A percentile compares a stretch with the other conserved stretches of the same genome.
Evolutionary conservation across 2,113 vertebrate genomes (phyloP).

Genomic region (Marcusenius ussheri): DNA sequence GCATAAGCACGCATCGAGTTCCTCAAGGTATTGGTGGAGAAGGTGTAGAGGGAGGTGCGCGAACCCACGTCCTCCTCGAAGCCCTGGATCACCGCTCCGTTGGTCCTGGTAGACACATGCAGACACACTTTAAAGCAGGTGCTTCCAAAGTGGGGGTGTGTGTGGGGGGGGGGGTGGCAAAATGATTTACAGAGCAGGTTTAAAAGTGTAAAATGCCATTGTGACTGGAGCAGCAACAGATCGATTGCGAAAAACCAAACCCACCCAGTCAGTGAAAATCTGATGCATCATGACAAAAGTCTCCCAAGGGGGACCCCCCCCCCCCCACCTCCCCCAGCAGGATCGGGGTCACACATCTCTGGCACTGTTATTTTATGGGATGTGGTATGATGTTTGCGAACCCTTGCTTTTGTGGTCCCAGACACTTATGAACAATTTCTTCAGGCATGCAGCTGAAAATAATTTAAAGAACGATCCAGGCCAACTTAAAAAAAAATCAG

Average conservation of each 20-base stretch:
- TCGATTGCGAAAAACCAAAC: background rate
- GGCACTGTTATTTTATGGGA: too few species aligned
- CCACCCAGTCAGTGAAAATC: too few species aligned
- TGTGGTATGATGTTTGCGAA: too few species aligned
- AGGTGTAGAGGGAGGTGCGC: constrained; percentile 67
- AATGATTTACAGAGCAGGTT: too few species aligned
- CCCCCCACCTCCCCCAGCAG: background rate
- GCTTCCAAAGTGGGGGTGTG: too few species aligned
- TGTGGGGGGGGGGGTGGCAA: too few species aligned
- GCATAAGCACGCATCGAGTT: constrained; percentile 62
- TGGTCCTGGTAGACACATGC: constrained; percentile 50
- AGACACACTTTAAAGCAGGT: background rate
- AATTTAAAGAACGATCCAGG: background rate
- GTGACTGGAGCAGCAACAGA: too few species aligned
- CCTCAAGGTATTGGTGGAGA: constrained; percentile 69
- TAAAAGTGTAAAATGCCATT: too few species aligned
- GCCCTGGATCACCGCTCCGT: constrained; percentile 60
- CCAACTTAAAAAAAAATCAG: background rate
- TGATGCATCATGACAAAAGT: too few species aligned
- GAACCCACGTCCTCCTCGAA: constrained; percentile 66
- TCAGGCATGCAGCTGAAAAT: background rate
- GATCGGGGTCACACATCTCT: too few species aligned
- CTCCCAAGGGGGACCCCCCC: background rate
- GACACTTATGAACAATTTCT: background rate
- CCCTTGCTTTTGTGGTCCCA: too few species aligned